phyloP scores from a whole-genome alignment of 2,113 vertebrate genomes.

The Taurulus bubalis region DNA sequence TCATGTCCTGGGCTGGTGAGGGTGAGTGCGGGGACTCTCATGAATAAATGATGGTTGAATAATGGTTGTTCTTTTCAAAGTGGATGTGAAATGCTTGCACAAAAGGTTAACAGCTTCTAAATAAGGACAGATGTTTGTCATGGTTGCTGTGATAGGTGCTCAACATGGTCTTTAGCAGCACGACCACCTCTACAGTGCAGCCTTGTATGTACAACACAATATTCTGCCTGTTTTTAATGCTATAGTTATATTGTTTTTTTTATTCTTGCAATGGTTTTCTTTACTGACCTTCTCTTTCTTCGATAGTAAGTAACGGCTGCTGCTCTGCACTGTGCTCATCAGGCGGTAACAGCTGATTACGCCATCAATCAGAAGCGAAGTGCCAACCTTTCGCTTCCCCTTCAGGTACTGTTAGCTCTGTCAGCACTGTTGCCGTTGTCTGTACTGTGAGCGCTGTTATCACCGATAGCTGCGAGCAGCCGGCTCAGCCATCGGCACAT shows the following conservation, averaged over 20 bases:
- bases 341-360: too few relatives aligned
- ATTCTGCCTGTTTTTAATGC: not conserved
- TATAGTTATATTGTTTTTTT: not conserved
- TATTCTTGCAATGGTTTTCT: not conserved
- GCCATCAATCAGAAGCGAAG: too few relatives aligned
- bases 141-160: not conserved
- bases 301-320: not conserved
- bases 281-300: not conserved
- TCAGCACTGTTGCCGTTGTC: too few relatives aligned
- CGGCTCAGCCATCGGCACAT: too few relatives aligned
- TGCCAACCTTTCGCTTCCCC: too few relatives aligned
- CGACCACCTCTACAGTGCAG: not conserved
- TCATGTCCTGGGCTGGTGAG: conserved; percentile 29
- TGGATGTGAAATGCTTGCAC: conserved; percentile 36
- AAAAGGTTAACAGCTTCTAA: conserved; percentile 69
- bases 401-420: too few relatives aligned
- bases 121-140: conserved; percentile 49
- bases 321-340: too few relatives aligned
- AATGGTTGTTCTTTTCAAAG: conserved; percentile 42
- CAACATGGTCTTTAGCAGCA: not conserved
- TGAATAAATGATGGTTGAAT: conserved; percentile 60
- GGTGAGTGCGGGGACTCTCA: conserved; percentile 25
- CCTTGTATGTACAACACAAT: not conserved
- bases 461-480: too few relatives aligned
- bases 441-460: too few relatives aligned